Conservation (phyloP, 2,113 vertebrate genomes). For the Oncorhynchus mykiss region DNA sequence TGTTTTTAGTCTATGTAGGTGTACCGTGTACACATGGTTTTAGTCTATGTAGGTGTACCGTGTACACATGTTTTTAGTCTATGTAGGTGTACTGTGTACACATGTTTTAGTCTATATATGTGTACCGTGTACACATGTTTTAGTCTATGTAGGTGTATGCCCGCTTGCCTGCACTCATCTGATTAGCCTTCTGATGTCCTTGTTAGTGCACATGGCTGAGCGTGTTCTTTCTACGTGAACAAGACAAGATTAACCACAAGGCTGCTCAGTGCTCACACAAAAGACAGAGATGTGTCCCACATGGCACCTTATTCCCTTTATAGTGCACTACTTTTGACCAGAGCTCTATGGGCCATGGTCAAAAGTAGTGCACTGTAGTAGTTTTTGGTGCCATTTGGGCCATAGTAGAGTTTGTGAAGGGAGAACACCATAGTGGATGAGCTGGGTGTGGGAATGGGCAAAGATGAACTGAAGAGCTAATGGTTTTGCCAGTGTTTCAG, state of each 20-base stretch:
- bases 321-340: not conserved
- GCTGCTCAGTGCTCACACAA: not conserved
- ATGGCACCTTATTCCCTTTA: no score
- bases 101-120: no score
- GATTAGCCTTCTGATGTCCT: slow-evolving; percentile 59
- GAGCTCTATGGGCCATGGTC: not conserved
- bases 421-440: not conserved
- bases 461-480: slow-evolving; percentile 32
- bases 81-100: not conserved
- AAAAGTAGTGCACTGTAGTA: not conserved
- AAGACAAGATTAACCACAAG: not conserved
- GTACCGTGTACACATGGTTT: slow-evolving; percentile 12
- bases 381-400: not conserved
- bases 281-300: not conserved
- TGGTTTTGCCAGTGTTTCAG: slow-evolving; percentile 56
- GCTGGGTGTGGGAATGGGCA: not conserved
- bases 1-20: slow-evolving; percentile 15
- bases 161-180: slow-evolving; percentile 34
- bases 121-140: not conserved
- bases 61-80: slow-evolving; percentile 1
- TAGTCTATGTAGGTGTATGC: slow-evolving; percentile 18
- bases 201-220: slow-evolving; percentile 54
- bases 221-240: not conserved
- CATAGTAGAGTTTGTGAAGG: not conserved
- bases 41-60: slow-evolving; percentile 11